Conservation (phyloP, 2,113 vertebrate genomes). For the Megaceryle torquata region DNA sequence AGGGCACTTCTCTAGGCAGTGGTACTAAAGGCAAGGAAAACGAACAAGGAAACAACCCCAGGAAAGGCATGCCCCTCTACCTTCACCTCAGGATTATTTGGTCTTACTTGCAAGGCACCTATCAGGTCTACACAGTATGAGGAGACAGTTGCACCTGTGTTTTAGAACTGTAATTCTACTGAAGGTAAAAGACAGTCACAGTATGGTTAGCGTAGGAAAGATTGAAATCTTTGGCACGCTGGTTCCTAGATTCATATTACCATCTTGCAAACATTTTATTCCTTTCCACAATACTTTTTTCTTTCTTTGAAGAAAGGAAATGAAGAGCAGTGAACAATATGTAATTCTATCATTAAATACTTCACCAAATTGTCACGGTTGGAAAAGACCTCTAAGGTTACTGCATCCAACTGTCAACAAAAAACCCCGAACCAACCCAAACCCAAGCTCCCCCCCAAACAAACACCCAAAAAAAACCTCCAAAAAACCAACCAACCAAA, state of each 20-base stretch:
- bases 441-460: no score
- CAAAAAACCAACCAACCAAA: no score
- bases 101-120: neutral
- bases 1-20: neutral
- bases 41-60: neutral
- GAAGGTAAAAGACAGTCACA: neutral
- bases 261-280: neutral
- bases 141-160: neutral
- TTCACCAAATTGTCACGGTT: no score
- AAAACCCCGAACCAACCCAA: no score
- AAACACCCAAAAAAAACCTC: no score
- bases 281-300: neutral
- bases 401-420: no score
- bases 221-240: neutral
- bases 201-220: rapidly evolving
- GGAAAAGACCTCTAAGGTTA: no score
- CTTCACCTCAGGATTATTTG: neutral
- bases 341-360: neutral
- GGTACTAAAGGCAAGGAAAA: neutral
- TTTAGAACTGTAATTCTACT: neutral
- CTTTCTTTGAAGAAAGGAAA: neutral
- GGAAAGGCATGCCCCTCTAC: neutral
- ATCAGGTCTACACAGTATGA: neutral
- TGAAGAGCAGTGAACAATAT: neutral
- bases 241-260: neutral